phyloP scores from a whole-genome alignment of 1,140 invertebrate genomes.

The Helicorthomorpha holstii region DNA sequence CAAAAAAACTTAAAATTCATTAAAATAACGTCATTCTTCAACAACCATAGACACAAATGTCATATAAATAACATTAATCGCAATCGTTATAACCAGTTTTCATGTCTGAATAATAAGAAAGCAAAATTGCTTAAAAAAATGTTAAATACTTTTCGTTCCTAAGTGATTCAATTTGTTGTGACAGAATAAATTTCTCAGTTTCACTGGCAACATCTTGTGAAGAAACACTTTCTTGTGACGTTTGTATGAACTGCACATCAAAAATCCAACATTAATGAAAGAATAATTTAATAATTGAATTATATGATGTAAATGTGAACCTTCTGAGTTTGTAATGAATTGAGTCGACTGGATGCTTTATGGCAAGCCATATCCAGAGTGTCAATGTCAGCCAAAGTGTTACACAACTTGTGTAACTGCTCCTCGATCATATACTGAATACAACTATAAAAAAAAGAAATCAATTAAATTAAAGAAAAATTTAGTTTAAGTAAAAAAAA shows the following conservation, averaged over 20 bases:
- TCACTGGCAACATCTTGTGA: slow-evolving; percentile 5
- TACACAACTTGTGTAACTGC: slow-evolving; percentile 50
- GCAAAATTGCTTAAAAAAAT: background rate
- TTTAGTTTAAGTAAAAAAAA: background rate
- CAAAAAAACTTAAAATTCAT: too few relatives aligned
- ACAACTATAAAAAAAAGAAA: slow-evolving; percentile 27
- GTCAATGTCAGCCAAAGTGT: slow-evolving; percentile 70
- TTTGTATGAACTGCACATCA: slow-evolving; percentile 9
- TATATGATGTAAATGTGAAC: too few relatives aligned
- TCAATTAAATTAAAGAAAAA: slow-evolving; percentile 4
- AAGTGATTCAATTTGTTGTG: slow-evolving; percentile 24
- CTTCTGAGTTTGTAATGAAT: slow-evolving; percentile 51
- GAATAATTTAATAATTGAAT: background rate
- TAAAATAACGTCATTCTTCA: too few relatives aligned
- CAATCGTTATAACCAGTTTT: too few relatives aligned
- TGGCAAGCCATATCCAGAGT: slow-evolving; percentile 65
- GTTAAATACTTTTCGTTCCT: slow-evolving; percentile 24
- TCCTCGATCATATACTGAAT: slow-evolving; percentile 75
- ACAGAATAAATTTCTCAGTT: slow-evolving; percentile 19
- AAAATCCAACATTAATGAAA: slow-evolving; percentile 4
- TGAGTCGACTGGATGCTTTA: slow-evolving; percentile 52
- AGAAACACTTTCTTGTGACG: slow-evolving; percentile 3
- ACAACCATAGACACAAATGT: too few relatives aligned
- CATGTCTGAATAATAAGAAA: background rate
- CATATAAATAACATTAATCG: too few relatives aligned